Conservation (phyloP, 2,797 vertebrate species). For the Synaphobranchus kaupii region DNA sequence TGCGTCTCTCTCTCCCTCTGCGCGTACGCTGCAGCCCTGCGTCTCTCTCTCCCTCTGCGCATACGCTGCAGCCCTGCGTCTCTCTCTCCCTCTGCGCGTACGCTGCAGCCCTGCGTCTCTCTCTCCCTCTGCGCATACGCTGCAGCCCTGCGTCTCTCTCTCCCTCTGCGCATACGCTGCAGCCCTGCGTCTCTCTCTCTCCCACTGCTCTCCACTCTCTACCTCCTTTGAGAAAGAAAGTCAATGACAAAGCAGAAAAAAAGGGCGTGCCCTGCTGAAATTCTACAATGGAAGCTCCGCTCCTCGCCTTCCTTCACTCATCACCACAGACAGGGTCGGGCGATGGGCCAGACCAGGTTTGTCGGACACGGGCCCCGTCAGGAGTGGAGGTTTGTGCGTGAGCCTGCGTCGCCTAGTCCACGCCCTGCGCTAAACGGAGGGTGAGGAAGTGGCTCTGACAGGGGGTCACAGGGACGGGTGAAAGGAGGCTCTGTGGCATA, state of each 20-base stretch:
- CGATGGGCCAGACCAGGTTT: neutral
- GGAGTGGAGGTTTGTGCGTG: neutral
- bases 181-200: neutral
- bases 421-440: neutral
- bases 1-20: too few relatives aligned
- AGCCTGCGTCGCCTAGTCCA: too few relatives aligned
- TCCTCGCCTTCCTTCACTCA: neutral
- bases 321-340: neutral
- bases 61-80: neutral
- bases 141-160: neutral
- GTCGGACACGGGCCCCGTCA: neutral
- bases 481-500: neutral
- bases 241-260: neutral
- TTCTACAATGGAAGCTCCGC: neutral
- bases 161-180: neutral
- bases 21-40: neutral
- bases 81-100: neutral
- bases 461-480: neutral
- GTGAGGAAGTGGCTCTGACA: neutral
- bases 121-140: neutral
- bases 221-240: neutral
- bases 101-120: neutral
- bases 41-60: neutral
- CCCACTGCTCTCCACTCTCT: too few relatives aligned
- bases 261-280: neutral